Percentiles rank a stretch among this genome's conserved stretches.
These are phyloP conservation scores for Ophonus ardosiacus DNA, from an alignment of 2,888 invertebrate genomes.

Conservation along the genomic window DNA sequence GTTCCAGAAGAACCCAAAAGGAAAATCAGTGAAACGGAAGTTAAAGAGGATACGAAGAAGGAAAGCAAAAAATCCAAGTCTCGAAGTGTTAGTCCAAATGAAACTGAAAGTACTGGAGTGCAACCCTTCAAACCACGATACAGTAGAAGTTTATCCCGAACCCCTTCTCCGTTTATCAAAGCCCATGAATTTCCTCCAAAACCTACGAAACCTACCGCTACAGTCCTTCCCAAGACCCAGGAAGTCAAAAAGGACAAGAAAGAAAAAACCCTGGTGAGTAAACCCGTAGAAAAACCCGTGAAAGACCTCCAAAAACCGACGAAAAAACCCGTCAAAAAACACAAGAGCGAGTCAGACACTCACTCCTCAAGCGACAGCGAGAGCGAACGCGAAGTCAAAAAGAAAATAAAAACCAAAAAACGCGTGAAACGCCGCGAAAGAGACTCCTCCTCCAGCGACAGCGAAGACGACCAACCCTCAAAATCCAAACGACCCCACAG, in stretches of 20 bases:
- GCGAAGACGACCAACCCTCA: constrained; percentile 71
- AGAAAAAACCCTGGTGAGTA: constrained; percentile 76
- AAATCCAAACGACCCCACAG: constrained; percentile 65
- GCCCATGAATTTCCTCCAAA: constrained; percentile 80
- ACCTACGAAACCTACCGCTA: constrained; percentile 72
- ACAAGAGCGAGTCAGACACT: constrained; percentile 74
- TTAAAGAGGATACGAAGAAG: constrained; percentile 67
- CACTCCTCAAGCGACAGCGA: constrained; percentile 74
- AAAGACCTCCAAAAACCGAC: constrained; percentile 68
- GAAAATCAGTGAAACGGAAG: constrained; percentile 70
- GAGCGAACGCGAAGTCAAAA: constrained; percentile 71
- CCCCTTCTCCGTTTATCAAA: constrained; percentile 90
- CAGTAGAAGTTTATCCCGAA: constrained; percentile 88
- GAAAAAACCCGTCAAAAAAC: constrained; percentile 74
- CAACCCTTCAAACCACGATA: constrained; percentile 78
- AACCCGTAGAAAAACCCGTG: constrained; percentile 70
- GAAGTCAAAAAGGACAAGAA: constrained; percentile 75
- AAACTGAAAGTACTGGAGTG: constrained; percentile 69
- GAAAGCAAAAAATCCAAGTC: constrained; percentile 72
- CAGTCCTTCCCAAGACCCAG: constrained; percentile 70
- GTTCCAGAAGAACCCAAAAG: constrained; percentile 71
- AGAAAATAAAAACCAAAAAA: constrained; percentile 72
- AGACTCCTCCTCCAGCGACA: constrained; percentile 77
- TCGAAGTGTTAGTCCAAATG: constrained; percentile 72
- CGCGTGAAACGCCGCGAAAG: constrained; percentile 75